Conservation (phyloP, 2,113 vertebrate genomes). For the Cynocephalus volans region DNA sequence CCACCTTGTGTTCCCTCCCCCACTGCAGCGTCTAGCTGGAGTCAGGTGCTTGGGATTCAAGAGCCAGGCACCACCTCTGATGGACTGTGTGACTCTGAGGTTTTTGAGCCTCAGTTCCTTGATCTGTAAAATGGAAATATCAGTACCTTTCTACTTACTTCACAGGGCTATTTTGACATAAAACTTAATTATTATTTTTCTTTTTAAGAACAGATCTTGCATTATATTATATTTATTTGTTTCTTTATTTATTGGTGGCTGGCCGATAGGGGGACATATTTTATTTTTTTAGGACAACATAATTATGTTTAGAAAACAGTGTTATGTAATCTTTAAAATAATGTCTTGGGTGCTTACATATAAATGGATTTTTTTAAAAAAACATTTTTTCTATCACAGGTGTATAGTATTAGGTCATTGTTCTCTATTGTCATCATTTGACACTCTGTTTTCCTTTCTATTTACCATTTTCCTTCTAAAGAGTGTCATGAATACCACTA, state of each 20-base stretch:
- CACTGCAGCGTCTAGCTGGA: background rate
- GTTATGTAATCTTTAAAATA: background rate
- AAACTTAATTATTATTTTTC: background rate
- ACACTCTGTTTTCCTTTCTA: background rate
- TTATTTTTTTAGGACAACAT: background rate
- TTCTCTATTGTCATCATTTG: background rate
- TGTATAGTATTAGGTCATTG: background rate
- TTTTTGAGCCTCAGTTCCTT: background rate
- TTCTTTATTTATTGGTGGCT: too few species aligned
- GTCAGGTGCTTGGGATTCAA: background rate
- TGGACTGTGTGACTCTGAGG: background rate
- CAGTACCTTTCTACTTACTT: background rate
- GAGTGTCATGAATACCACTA: background rate
- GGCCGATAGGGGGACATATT: too few species aligned
- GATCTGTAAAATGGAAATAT: background rate
- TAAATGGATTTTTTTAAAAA: background rate
- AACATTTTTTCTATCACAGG: background rate
- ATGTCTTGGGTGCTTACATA: background rate
- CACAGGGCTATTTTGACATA: background rate
- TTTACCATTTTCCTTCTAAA: background rate
- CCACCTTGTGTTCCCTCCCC: too few species aligned
- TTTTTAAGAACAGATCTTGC: background rate
- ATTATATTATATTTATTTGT: background rate
- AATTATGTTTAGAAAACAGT: conserved; percentile 1
- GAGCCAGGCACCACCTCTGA: background rate